Evolutionary conservation across 2,797 vertebrate genomes (phyloP), one percentile per base, ranked within the genome.

Genomic region (Sebastolobus alascanus): DNA sequence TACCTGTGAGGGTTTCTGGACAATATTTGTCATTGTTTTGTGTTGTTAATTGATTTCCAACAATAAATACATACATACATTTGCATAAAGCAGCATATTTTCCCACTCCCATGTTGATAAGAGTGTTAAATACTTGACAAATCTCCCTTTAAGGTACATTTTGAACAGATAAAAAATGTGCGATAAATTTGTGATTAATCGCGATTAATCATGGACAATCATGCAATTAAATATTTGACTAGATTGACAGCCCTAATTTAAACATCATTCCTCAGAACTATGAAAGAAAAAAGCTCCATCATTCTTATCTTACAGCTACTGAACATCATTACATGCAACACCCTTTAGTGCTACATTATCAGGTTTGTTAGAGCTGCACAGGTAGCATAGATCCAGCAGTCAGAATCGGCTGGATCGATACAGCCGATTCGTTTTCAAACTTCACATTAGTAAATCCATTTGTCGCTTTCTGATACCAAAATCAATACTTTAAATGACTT

Each of bases 401-500:
- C 29, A 12, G 50, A 20, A 40, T 9, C 0, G 3, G 1, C 31
- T 13, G 8, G 20, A 75, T 83, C 61, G 0, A 81, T 73, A 46
- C 9, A 40, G 67, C 64, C 33, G 50, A 46, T 68, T 25, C 10
- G 43, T 37, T 76, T 68, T 73, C 50, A 64, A 56, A 71, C 20
- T 81, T 18, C 29, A 58, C 58, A 55, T 9, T 20, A 54, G 58
- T 71, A 73, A 82, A 81, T 63, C 0, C 50, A 50, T 80, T 29
- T 38, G 31, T 60, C 20, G 13, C 18, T 37, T 79, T 81, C 73
- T 64, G 27, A 66, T 50, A 8, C 37, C 12, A 43, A 10, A 4
- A 68, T 72, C 78, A 69, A 78, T 80, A 54, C 50, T 10, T 52
- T 29, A 20, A 67, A 63, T 35, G 13, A 72, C 38, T 52, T 65